phyloP scores from a whole-genome alignment of 1,140 invertebrate genomes.

The Drosophila mojavensis region DNA sequence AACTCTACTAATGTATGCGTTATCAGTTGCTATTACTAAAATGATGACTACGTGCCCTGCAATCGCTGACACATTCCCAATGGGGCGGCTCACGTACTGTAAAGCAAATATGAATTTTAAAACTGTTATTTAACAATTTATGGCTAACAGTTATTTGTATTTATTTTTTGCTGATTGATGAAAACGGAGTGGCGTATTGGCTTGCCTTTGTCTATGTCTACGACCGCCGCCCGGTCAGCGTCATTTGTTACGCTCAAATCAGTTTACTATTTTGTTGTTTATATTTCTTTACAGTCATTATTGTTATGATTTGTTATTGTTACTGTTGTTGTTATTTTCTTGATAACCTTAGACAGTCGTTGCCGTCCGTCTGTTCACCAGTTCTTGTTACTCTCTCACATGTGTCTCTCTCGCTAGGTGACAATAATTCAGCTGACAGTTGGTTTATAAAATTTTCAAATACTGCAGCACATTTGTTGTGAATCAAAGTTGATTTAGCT shows the following conservation, averaged over 20 bases:
- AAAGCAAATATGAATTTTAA: slow-evolving; percentile 16
- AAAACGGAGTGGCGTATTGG: slow-evolving; percentile 12
- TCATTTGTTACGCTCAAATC: slow-evolving; percentile 62
- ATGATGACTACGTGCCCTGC: slow-evolving; percentile 24
- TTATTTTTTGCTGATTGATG: slow-evolving; percentile 13
- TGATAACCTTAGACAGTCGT: slow-evolving; percentile 61
- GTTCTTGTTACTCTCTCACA: slow-evolving; percentile 26
- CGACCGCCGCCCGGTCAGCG: slow-evolving; percentile 14
- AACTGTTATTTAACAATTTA: slow-evolving; percentile 32
- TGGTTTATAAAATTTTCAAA: slow-evolving; percentile 58
- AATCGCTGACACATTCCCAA: slow-evolving; percentile 33
- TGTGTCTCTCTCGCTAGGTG: slow-evolving; percentile 44
- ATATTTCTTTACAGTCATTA: slow-evolving; percentile 37
- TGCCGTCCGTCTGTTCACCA: slow-evolving; percentile 10
- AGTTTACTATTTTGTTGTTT: slow-evolving; percentile 35
- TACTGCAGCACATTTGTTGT: slow-evolving; percentile 45
- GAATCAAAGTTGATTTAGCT: slow-evolving; percentile 50
- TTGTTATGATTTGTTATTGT: slow-evolving; percentile 55
- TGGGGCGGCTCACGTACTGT: slow-evolving; percentile 14
- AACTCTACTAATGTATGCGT: background rate
- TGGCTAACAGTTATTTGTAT: background rate
- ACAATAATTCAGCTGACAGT: slow-evolving; percentile 34
- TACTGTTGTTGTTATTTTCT: slow-evolving; percentile 24
- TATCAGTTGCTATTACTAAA: slow-evolving; percentile 33
- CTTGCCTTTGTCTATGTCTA: slow-evolving; percentile 6